Evolutionary conservation across 2,113 vertebrate species (phyloP).

Genomic region (Gobius niger): DNA sequence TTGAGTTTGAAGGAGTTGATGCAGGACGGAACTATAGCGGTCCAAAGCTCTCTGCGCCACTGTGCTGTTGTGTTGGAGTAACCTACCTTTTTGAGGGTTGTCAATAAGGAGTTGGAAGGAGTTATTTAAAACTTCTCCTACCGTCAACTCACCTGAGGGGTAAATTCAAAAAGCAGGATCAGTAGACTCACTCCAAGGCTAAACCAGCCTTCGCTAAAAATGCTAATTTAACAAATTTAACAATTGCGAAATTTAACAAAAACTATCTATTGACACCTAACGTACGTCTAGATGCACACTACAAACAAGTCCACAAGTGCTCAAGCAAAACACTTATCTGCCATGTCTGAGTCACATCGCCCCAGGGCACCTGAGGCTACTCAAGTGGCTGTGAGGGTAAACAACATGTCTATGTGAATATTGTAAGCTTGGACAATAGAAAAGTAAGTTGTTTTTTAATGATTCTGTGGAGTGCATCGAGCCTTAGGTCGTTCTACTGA

Average conservation of each 20-base stretch:
- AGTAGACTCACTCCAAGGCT: slow-evolving; percentile 62
- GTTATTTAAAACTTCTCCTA: slow-evolving; percentile 79
- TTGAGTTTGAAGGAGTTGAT: slow-evolving; percentile 1
- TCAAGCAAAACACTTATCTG: not conserved
- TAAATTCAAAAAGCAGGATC: slow-evolving; percentile 78
- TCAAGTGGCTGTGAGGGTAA: not conserved
- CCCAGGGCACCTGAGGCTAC: not conserved
- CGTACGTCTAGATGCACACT: slow-evolving; percentile 34
- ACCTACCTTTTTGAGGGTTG: slow-evolving; percentile 75
- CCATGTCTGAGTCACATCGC: not conserved
- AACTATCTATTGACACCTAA: slow-evolving; percentile 9
- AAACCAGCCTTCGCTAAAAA: not conserved
- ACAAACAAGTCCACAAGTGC: not conserved
- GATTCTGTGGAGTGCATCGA: slow-evolving; percentile 34
- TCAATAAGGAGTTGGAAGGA: slow-evolving; percentile 78
- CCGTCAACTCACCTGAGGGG: slow-evolving; percentile 77
- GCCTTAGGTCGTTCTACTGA: slow-evolving; percentile 58
- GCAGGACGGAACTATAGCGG: slow-evolving; percentile 13
- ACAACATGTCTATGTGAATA: too few relatives aligned
- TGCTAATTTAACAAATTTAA: not conserved
- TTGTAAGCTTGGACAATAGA: too few relatives aligned
- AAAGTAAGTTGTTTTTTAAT: not conserved
- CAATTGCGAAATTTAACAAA: not conserved
- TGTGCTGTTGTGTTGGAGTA: slow-evolving; percentile 52
- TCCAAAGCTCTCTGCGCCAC: slow-evolving; percentile 24